Conservation (phyloP, 2,888 invertebrate species). For the Cephus runcator region DNA sequence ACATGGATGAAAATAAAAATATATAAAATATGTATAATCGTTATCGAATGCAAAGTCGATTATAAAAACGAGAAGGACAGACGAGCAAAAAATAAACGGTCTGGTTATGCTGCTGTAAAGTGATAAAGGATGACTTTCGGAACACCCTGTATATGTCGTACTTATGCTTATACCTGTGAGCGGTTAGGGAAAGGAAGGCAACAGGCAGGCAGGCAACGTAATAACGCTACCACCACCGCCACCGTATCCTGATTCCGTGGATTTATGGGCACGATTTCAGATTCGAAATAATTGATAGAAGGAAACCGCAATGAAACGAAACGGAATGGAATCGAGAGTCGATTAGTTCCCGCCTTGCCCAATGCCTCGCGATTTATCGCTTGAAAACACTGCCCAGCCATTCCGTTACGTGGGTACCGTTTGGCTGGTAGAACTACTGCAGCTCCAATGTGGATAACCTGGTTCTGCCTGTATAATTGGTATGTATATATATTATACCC, state of each 20-base stretch:
- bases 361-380: slow-evolving; percentile 37
- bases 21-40: background rate
- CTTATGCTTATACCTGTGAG: background rate
- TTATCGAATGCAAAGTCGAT: background rate
- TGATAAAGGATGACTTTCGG: background rate
- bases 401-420: slow-evolving; percentile 9
- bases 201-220: slow-evolving; percentile 22
- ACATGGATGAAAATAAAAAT: background rate
- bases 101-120: background rate
- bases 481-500: background rate
- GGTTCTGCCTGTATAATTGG: background rate
- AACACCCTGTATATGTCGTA: background rate
- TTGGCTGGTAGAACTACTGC: background rate
- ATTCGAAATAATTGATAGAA: slow-evolving; percentile 52
- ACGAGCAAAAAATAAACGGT: background rate
- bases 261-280: slow-evolving; percentile 40
- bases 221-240: slow-evolving; percentile 24
- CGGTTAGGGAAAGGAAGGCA: slow-evolving; percentile 15
- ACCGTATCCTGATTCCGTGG: slow-evolving; percentile 36
- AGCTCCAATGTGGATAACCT: background rate
- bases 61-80: background rate
- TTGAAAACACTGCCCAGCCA: slow-evolving; percentile 28
- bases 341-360: slow-evolving; percentile 32
- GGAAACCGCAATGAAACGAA: slow-evolving; percentile 32
- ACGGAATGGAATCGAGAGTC: slow-evolving; percentile 25